phyloP scores from a whole-genome alignment of 2,888 invertebrate genomes.

The Ennomos erosarius region DNA sequence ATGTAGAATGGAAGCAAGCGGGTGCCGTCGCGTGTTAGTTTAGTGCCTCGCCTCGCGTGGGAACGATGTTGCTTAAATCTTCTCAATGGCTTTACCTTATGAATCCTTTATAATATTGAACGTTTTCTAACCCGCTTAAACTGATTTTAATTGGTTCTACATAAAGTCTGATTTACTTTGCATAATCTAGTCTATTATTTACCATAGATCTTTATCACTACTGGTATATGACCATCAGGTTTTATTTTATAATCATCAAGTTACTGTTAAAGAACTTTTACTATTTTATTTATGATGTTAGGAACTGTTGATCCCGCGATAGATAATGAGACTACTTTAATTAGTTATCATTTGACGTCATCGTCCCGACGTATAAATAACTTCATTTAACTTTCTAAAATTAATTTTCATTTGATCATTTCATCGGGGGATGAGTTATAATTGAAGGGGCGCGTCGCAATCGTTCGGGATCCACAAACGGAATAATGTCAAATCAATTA shows the following conservation, averaged over 20 bases:
- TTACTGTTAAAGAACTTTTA: no score
- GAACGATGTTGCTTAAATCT: conserved; percentile 21
- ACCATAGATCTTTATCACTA: no score
- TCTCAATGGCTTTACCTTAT: conserved; percentile 15
- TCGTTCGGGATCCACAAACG: conserved; percentile 73
- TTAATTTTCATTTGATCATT: conserved; percentile 82
- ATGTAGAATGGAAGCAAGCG: conserved; percentile 48
- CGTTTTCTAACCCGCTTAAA: no score
- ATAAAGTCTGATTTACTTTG: no score
- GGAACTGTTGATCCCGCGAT: no score
- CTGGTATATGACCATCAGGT: no score
- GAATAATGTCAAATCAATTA: conserved; percentile 84
- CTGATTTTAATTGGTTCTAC: no score
- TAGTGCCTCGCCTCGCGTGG: conserved; percentile 15
- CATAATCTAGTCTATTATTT: no score
- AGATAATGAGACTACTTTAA: conserved; percentile 39
- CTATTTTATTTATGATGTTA: neutral
- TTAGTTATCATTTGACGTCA: conserved; percentile 56
- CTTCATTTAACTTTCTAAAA: conserved; percentile 77
- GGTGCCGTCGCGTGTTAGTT: conserved; percentile 27
- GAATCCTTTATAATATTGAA: neutral
- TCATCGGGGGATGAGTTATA: conserved; percentile 77
- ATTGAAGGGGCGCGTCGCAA: conserved; percentile 74
- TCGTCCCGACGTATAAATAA: conserved; percentile 63
- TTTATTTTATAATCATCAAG: no score